Conservation (phyloP, 1,140 invertebrate species). For the Achroia grisella region DNA sequence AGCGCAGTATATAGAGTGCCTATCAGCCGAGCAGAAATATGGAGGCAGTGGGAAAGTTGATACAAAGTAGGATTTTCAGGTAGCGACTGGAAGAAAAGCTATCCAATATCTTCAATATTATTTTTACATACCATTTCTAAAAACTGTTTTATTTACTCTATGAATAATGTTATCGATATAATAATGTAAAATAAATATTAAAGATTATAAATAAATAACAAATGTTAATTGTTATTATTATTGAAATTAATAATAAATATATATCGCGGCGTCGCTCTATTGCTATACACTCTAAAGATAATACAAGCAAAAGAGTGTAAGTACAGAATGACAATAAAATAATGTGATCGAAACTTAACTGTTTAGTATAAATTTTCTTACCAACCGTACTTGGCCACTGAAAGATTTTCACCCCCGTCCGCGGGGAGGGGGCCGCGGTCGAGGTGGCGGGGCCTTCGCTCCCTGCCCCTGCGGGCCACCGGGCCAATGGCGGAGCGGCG, state of each 20-base stretch:
- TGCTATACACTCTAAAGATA: no score
- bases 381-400: constrained; percentile 51
- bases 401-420: constrained; percentile 54
- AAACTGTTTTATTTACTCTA: neutral
- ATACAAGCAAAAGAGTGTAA: no score
- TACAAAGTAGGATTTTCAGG: constrained; percentile 63
- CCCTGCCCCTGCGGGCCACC: constrained; percentile 61
- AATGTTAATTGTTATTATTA: no score
- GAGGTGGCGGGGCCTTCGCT: constrained; percentile 69
- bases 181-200: no score
- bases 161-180: neutral
- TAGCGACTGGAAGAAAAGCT: constrained; percentile 32
- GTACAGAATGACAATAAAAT: neutral
- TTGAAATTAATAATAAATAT: neutral
- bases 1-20: constrained; percentile 26
- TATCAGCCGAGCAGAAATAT: constrained; percentile 49
- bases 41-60: constrained; percentile 60
- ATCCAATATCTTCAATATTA: neutral
- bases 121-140: neutral
- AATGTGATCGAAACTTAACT: constrained; percentile 8
- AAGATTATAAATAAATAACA: no score
- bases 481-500: constrained; percentile 68
- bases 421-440: constrained; percentile 46
- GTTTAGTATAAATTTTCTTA: constrained; percentile 34
- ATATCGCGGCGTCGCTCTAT: neutral